Percentiles rank a stretch among this genome's conserved stretches.
Conservation (phyloP, 2,113 vertebrate species). For the Chaetops frenatus region DNA sequence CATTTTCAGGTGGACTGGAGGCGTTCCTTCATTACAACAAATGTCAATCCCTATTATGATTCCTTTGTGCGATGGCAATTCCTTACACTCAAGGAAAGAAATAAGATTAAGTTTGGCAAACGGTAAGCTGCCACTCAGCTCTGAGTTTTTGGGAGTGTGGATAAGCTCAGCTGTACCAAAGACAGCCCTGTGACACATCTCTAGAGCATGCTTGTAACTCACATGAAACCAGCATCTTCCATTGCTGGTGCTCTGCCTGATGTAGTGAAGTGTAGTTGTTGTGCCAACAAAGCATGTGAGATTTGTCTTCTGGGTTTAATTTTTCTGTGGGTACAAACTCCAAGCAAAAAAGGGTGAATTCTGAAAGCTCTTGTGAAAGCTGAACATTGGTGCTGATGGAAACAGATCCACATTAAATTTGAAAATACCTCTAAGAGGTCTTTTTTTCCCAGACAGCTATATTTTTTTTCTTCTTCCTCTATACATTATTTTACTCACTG, state of each 20-base stretch:
- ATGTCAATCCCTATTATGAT: constrained; percentile 95
- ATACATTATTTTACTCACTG: neutral
- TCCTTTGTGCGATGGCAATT: constrained; percentile 97
- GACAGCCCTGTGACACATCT: rapidly evolving
- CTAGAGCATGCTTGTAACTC: rapidly evolving
- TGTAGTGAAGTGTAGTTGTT: rapidly evolving
- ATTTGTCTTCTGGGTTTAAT: neutral
- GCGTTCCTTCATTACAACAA: constrained; percentile 93
- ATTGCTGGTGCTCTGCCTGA: neutral
- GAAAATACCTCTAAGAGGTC: neutral
- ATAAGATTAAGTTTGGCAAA: constrained; percentile 96
- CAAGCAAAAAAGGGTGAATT: neutral
- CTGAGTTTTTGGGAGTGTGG: neutral
- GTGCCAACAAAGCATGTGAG: neutral
- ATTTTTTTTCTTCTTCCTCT: neutral
- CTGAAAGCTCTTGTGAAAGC: neutral
- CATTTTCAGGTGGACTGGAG: constrained; percentile 89
- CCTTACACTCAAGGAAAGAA: constrained; percentile 88
- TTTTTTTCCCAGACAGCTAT: neutral
- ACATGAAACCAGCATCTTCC: neutral
- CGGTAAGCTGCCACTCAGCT: constrained; percentile 67
- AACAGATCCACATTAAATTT: neutral
- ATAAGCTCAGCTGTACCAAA: neutral
- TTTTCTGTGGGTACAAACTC: neutral
- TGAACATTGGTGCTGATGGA: rapidly evolving